Conservation (phyloP, 2,888 invertebrate genomes). For the Barypeithes pellucidus region DNA sequence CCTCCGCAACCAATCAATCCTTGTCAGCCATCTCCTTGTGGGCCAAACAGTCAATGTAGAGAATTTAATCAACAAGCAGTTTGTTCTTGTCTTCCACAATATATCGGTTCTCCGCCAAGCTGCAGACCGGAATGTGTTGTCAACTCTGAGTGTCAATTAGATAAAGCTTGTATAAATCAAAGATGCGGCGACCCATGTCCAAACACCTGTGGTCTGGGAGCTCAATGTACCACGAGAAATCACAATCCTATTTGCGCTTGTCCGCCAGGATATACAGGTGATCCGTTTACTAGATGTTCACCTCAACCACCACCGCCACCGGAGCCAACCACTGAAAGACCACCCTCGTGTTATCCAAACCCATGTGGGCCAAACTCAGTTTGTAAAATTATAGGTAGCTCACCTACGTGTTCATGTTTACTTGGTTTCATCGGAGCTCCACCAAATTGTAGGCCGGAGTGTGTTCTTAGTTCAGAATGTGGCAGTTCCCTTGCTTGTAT, state of each 20-base stretch:
- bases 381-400: slow-evolving; percentile 82
- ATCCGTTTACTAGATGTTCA: slow-evolving; percentile 87
- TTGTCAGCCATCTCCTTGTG: slow-evolving; percentile 89
- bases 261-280: slow-evolving; percentile 87
- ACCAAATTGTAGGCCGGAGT: slow-evolving; percentile 86
- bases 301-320: slow-evolving; percentile 69
- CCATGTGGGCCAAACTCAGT: slow-evolving; percentile 90
- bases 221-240: slow-evolving; percentile 87
- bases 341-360: slow-evolving; percentile 85
- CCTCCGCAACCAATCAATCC: slow-evolving; percentile 76
- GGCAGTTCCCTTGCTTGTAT: slow-evolving; percentile 84
- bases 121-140: slow-evolving; percentile 91
- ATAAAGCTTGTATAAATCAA: slow-evolving; percentile 88
- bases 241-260: slow-evolving; percentile 93
- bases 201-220: slow-evolving; percentile 89
- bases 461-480: slow-evolving; percentile 86
- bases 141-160: slow-evolving; percentile 88
- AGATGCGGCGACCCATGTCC: slow-evolving; percentile 92
- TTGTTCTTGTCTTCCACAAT: slow-evolving; percentile 87
- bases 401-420: slow-evolving; percentile 85
- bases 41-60: slow-evolving; percentile 89
- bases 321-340: slow-evolving; percentile 74
- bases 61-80: slow-evolving; percentile 86
- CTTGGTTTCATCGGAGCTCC: slow-evolving; percentile 86
- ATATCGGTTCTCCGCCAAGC: slow-evolving; percentile 84